Conservation (phyloP, 2,888 invertebrate species). For the Pachydiplax longipennis region DNA sequence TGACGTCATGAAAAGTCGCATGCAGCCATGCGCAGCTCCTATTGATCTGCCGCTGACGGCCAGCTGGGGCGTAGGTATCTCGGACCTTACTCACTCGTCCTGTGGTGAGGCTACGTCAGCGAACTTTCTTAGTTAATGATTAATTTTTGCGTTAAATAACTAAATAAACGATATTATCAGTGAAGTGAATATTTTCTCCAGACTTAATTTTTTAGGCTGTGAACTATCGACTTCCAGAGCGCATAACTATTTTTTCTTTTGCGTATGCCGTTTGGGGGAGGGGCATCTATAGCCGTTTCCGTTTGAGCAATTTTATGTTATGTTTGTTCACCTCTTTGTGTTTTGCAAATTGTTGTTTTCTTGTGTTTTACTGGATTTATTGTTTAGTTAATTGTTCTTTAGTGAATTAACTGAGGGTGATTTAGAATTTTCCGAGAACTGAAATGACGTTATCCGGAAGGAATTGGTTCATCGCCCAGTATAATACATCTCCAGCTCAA, state of each 20-base stretch:
- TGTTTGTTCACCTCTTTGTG: not conserved
- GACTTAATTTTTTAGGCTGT: not conserved
- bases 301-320: not conserved
- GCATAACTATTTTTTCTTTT: not conserved
- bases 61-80: slow-evolving; percentile 34
- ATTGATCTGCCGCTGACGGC: slow-evolving; percentile 49
- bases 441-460: not conserved
- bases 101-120: slow-evolving; percentile 31
- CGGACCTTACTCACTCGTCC: slow-evolving; percentile 32
- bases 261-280: not conserved
- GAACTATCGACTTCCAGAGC: not conserved
- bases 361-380: not conserved
- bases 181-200: not conserved
- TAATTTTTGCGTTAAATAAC: not conserved
- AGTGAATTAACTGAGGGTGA: not conserved
- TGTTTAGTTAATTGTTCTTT: not conserved
- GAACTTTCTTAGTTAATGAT: not conserved
- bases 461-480: not conserved
- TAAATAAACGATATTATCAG: not conserved
- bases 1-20: slow-evolving; percentile 49
- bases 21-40: slow-evolving; percentile 51
- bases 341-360: not conserved
- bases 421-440: not conserved
- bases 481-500: too few species aligned
- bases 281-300: not conserved